Conservation (phyloP, 2,797 vertebrate genomes). For the Percopsis omiscomaycus region DNA sequence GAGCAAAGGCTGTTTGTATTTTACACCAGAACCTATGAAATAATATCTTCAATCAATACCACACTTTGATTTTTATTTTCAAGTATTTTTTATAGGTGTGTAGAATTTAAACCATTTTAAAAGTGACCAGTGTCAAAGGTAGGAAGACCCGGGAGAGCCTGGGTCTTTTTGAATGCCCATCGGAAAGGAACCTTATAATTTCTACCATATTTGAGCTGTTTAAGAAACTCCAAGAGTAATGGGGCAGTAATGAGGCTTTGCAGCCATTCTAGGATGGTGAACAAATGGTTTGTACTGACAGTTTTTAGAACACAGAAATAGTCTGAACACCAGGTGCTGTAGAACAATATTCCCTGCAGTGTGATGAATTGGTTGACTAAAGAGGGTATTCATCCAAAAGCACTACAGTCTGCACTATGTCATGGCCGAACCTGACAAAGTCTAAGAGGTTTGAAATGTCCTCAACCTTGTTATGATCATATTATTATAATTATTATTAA, state of each 20-base stretch:
- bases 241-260: slow-evolving; percentile 61
- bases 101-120: too few relatives aligned
- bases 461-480: slow-evolving; percentile 13
- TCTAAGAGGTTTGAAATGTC: slow-evolving; percentile 52
- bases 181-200: too few relatives aligned
- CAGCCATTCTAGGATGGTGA: slow-evolving; percentile 67
- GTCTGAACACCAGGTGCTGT: slow-evolving; percentile 83
- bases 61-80: neutral
- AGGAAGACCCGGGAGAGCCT: too few relatives aligned
- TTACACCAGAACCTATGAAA: slow-evolving; percentile 52
- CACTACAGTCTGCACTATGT: slow-evolving; percentile 72
- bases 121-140: too few relatives aligned
- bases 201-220: slow-evolving; percentile 35
- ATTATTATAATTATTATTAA: slow-evolving; percentile 11
- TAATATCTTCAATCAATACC: slow-evolving; percentile 49
- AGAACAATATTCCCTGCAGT: slow-evolving; percentile 83
- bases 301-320: slow-evolving; percentile 78
- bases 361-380: slow-evolving; percentile 85
- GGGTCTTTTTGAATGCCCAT: too few relatives aligned
- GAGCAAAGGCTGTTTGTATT: slow-evolving; percentile 57
- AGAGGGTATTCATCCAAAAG: slow-evolving; percentile 83
- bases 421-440: slow-evolving; percentile 72
- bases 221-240: slow-evolving; percentile 54
- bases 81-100: slow-evolving; percentile 12
- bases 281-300: slow-evolving; percentile 74